Base-by-base conservation (phyloP, 2,113 vertebrate species). In the Microtus oregoni region DNA sequence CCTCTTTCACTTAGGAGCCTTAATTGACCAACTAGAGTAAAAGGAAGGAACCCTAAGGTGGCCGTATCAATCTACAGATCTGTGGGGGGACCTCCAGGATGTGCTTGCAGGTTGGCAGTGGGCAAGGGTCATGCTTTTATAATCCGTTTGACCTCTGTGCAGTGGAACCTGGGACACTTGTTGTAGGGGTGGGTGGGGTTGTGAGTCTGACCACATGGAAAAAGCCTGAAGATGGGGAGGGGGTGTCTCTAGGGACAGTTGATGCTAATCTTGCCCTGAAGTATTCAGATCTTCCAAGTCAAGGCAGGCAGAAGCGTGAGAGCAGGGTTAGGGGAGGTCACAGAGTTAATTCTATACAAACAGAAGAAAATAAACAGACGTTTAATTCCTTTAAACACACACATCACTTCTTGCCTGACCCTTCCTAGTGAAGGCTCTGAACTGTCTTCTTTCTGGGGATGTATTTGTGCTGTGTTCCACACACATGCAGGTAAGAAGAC, bases 301-400 rank as follows among this genome's bases (percentile, higher is more conserved):
- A 94, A 94, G 75, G 41, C 47, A 63, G 86, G 72, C 90, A 97
- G 68, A 82, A 93, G 96, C 92, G 90, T 89, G 52, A 96, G 91
- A 88, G 65, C 7, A 95, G 77, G 68, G 95, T n/a, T 77, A 94
- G 81, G 4, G 38, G 55, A 97, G 95, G 90, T 97, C 96, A 96
- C 79, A 24, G 68, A 96, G 94, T 96, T 96, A 97, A 94, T 92
- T 95, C 94, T 96, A 35, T 72, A 94, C 94, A 97, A 96, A 97
- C 92, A 97, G 81, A 94, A 96, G 92, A 95, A 95, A 94, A 89
- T 85, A 97, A 98, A 97, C 79, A 93, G 61, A 44, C 38, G n/a
- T 92, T 97, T 95, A 91, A 76, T 90, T 95, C 89, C 55, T 95
- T 63, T 52, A 67, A 94, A 82, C 87, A 85, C 72, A 75, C 26